Percentiles rank a stretch among this genome's conserved stretches.
Evolutionary conservation across 1,140 invertebrate species (phyloP).

Genomic region (Brachionus paranguensis): DNA sequence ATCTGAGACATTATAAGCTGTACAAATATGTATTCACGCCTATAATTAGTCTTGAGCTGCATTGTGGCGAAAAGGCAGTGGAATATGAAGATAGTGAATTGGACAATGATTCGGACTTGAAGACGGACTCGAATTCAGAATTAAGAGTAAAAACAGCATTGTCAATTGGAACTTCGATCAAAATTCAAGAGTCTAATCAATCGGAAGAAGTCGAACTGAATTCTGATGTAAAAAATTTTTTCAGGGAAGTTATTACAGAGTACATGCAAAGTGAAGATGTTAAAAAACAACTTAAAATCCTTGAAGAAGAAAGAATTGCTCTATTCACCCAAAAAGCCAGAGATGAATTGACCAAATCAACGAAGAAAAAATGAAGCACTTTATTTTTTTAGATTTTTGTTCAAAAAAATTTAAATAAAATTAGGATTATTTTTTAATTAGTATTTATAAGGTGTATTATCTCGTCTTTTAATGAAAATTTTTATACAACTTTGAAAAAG

Average conservation of each 20-base stretch:
- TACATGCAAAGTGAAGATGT: background rate
- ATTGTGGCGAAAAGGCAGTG: background rate
- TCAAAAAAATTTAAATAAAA: background rate
- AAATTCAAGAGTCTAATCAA: background rate
- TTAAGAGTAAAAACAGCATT: background rate
- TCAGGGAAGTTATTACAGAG: background rate
- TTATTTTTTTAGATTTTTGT: background rate
- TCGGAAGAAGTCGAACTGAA: background rate
- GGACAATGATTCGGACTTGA: constrained; percentile 16
- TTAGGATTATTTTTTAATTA: too few species aligned
- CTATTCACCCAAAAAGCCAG: background rate
- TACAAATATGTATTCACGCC: constrained; percentile 33
- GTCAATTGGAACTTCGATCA: background rate
- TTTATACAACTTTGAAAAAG: too few species aligned
- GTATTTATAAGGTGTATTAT: too few species aligned
- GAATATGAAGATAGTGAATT: background rate
- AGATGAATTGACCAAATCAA: background rate
- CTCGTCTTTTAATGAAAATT: too few species aligned
- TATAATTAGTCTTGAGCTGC: constrained; percentile 13
- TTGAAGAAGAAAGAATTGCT: background rate
- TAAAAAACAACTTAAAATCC: background rate
- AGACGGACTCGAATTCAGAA: constrained; percentile 25
- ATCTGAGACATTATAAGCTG: constrained; percentile 25
- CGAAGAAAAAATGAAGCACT: background rate
- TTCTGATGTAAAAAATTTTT: background rate